Percentiles rank a stretch among this genome's conserved stretches.
These are phyloP conservation scores for Hipparchia semele DNA, from an alignment of 2,888 invertebrate genomes.

Conservation along the genomic window DNA sequence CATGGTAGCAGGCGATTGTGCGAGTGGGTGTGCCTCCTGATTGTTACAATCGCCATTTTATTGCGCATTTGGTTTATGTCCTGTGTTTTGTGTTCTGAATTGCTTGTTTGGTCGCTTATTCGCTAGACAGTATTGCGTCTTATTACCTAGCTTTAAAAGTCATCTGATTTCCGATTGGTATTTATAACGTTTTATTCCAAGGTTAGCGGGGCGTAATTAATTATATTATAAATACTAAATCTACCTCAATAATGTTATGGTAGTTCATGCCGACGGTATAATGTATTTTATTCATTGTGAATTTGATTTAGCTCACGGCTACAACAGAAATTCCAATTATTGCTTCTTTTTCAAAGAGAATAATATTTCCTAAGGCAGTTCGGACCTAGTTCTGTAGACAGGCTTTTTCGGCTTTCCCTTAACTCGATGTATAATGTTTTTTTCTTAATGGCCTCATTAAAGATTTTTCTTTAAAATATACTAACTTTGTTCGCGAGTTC, in stretches of 20 bases:
- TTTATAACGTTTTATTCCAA: constrained; percentile 46
- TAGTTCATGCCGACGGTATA: neutral
- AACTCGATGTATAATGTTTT: neutral
- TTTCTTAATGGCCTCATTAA: neutral
- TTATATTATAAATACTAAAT: constrained; percentile 25
- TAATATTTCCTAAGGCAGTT: neutral
- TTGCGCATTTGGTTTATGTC: constrained; percentile 65
- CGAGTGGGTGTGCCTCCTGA: constrained; percentile 66
- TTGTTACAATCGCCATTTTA: constrained; percentile 61
- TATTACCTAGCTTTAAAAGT: constrained; percentile 21
- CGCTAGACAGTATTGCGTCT: constrained; percentile 23
- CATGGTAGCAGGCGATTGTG: constrained; percentile 62
- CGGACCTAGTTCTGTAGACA: neutral
- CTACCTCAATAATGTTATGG: neutral
- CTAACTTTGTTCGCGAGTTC: neutral
- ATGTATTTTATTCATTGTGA: neutral
- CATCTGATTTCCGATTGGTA: constrained; percentile 18
- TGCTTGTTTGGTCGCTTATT: neutral
- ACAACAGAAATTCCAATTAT: neutral
- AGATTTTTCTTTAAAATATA: neutral
- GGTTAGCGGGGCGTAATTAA: constrained; percentile 61
- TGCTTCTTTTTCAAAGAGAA: too few species aligned
- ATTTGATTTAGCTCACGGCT: neutral
- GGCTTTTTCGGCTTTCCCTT: neutral
- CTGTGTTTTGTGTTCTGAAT: constrained; percentile 37